Evolutionary conservation across 2,888 invertebrate species (phyloP), one percentile per base, ranked within the genome.

Genomic region (Tuberolachnus salignus): DNA sequence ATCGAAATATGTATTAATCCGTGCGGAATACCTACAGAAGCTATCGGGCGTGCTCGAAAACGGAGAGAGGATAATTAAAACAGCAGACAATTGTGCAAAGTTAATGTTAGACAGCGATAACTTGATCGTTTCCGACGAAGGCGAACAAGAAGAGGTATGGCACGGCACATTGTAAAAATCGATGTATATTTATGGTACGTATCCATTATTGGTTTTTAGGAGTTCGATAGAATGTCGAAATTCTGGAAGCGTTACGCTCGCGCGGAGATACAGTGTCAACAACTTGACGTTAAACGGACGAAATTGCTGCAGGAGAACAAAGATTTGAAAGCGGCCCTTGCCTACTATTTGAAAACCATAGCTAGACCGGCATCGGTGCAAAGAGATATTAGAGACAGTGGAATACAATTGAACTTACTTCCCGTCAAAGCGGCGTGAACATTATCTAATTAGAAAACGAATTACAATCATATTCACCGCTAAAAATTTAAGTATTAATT

Each of bases 231-330:
- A 51, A 87, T 87, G 82, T 88, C 87, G 64, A 86, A 88, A 69
- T 92, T 94, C 84, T 90, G 93, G 88, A 86, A 88, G 80, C 87
- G 89, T 14, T 89, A 87, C 80, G 90, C 90, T 84, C 87, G 88
- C 81, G 88, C 88, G 1, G 83, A 87, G 23, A 84, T 89, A 63
- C 90, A 89, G 83, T 87, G 87, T 66, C 86, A 88, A 44, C 87
- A 87, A 11, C 84, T 89, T 80, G 86, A 83, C 81, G 87, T 88
- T n/a, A 80, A 81, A 44, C 80, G 81, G 21, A 69, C 81, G 1
- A 80, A 81, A 46, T 70, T 81, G 57, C 84, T 87, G 9, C 86
- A 87, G 71, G 91, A 92, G 84, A 93, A 94, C 84, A 86, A 88
- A 10, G 87, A 88, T 71, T 83, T 92, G n/a, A 90, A 89, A 83